Conservation (phyloP, 2,113 vertebrate species). For the Cryptomyrus ogoouensis region DNA sequence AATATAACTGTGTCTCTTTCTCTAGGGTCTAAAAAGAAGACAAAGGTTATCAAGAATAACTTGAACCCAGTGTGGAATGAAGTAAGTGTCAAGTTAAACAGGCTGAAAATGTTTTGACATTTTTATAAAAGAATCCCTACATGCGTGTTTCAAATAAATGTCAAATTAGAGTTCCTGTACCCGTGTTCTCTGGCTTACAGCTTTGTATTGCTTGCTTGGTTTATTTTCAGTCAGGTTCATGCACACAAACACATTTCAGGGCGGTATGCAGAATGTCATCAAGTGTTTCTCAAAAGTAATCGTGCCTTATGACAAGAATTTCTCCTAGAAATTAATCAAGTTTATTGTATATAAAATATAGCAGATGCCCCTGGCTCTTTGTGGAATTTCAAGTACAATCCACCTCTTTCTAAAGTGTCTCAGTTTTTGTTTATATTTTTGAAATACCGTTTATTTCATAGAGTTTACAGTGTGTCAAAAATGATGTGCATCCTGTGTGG, state of each 20-base stretch:
- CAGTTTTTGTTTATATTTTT: not conserved
- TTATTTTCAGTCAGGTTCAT: not conserved
- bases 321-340: not conserved
- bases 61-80: constrained; percentile 94
- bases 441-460: not conserved
- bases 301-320: not conserved
- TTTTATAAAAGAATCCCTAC: not conserved
- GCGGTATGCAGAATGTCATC: not conserved
- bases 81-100: constrained; percentile 52
- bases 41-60: constrained; percentile 91
- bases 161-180: not conserved
- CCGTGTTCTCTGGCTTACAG: not conserved
- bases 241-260: not conserved
- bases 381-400: not conserved
- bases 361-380: not conserved
- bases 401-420: not conserved
- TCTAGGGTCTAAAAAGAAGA: constrained; percentile 88
- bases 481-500: not conserved
- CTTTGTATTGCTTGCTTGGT: not conserved
- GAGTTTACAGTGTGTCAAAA: not conserved
- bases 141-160: not conserved
- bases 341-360: not conserved
- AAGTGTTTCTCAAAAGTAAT: not conserved
- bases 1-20: constrained; percentile 20
- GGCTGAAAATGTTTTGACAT: not conserved